Percentiles rank a stretch among this genome's conserved stretches.
Evolutionary conservation across 2,113 vertebrate genomes (phyloP).

Genomic region (Pitta sordida): DNA sequence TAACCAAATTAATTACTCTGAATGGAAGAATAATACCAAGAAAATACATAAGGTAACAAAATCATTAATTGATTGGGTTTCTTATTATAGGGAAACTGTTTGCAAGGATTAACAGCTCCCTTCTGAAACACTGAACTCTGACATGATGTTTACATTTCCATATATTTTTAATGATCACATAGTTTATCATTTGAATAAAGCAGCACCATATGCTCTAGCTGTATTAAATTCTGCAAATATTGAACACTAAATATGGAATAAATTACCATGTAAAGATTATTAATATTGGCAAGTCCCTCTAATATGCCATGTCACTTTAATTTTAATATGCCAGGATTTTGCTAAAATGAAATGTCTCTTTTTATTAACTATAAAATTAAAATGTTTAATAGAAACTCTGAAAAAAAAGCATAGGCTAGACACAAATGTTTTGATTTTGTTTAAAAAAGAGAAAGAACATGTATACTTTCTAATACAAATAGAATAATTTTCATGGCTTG

Average conservation of each 20-base stretch:
- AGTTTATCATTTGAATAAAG: constrained; percentile 26
- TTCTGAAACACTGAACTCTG: constrained; percentile 28
- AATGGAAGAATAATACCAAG: constrained; percentile 8
- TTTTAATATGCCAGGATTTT: not conserved
- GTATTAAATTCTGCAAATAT: not conserved
- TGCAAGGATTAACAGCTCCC: constrained; percentile 20
- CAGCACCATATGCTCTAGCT: constrained; percentile 10
- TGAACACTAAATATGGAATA: constrained; percentile 29
- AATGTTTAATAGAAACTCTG: not conserved
- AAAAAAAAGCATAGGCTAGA: not conserved
- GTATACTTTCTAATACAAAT: not conserved
- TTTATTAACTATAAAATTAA: constrained; percentile 24
- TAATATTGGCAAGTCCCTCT: constrained; percentile 2
- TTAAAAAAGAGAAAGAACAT: not conserved
- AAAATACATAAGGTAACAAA: constrained; percentile 26
- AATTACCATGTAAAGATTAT: constrained; percentile 4
- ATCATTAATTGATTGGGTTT: not conserved
- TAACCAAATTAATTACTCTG: constrained; percentile 29
- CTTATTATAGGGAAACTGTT: constrained; percentile 8
- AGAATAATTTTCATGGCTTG: not conserved
- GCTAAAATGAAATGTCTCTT: constrained; percentile 18
- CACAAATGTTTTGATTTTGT: not conserved
- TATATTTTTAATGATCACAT: constrained; percentile 53
- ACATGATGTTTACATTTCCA: constrained; percentile 37
- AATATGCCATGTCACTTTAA: not conserved